Conservation (phyloP, 2,888 invertebrate genomes). For the Ornithoptera priamus region DNA sequence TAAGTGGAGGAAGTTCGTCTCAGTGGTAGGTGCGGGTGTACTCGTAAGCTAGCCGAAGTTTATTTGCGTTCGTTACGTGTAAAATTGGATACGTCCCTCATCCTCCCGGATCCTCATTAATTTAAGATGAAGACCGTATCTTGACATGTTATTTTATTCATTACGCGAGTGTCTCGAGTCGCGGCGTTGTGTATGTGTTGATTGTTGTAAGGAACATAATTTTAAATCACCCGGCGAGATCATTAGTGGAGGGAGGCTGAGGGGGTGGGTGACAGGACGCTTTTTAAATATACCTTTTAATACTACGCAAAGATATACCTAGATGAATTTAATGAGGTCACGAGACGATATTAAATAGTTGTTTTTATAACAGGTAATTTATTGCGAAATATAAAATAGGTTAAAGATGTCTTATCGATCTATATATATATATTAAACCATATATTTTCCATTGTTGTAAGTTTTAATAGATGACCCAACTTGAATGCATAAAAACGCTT, state of each 20-base stretch:
- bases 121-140: constrained; percentile 76
- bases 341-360: neutral
- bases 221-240: constrained; percentile 71
- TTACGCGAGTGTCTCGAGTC: constrained; percentile 64
- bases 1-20: constrained; percentile 61
- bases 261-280: constrained; percentile 38
- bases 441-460: too few relatives aligned
- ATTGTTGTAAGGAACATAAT: constrained; percentile 76
- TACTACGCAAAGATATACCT: neutral
- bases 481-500: neutral
- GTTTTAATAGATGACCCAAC: neutral
- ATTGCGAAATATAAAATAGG: too few relatives aligned
- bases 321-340: constrained; percentile 2
- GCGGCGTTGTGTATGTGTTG: constrained; percentile 63
- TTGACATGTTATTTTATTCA: constrained; percentile 79
- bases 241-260: constrained; percentile 54
- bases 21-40: constrained; percentile 32
- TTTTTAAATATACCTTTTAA: constrained; percentile 29
- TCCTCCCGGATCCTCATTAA: constrained; percentile 76
- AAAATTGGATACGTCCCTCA: constrained; percentile 74
- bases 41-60: constrained; percentile 50
- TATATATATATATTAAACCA: too few relatives aligned
- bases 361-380: too few relatives aligned
- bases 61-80: constrained; percentile 72
- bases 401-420: too few relatives aligned